Evolutionary conservation across 2,888 invertebrate genomes (phyloP), one percentile per base, ranked within the genome.

Genomic region (Chorisops tibialis): DNA sequence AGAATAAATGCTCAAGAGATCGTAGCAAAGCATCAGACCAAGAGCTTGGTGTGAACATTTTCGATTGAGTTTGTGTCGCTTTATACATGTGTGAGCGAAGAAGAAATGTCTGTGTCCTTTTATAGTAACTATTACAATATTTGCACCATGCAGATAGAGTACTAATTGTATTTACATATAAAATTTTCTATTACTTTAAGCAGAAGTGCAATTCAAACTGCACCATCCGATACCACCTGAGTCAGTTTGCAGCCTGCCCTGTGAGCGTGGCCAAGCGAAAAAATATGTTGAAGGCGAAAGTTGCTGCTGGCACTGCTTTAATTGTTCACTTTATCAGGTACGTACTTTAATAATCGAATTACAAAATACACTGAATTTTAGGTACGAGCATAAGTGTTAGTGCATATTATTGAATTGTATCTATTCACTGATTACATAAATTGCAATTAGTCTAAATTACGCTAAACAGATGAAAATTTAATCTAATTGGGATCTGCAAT

Each of bases 301-400:
- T 75, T 94, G 94, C 77, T 95, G 94, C 76, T 95, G 94, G 93
- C 93, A 93, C 75, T 95, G 94, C 79, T 89, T 90, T 80, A 90
- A 91, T 76, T 94, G 96, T 78, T 86, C 89, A 49, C 87, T 87
- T 73, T 93, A 92, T 79, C 90, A 93, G 86, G 89, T 87, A 75
- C 9, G 30, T 30, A 30, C 30, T 30, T 30, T 30, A 30, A 5
- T 30, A 30, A n/a, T n/a, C n/a, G n/a, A n/a, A 30, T 30, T 30
- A 30, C 30, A 30, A 5, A 9, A n/a, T n/a, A n/a, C n/a, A n/a
- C n/a, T n/a, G n/a, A n/a, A n/a, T n/a, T n/a, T n/a, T n/a, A n/a
- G n/a, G n/a, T n/a, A n/a, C n/a, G n/a, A n/a, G n/a, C n/a, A n/a
- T n/a, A n/a, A n/a, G n/a, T n/a, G n/a, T n/a, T n/a, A n/a, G n/a